phyloP scores from a whole-genome alignment of 2,113 vertebrate genomes.

The Dipodomys merriami region DNA sequence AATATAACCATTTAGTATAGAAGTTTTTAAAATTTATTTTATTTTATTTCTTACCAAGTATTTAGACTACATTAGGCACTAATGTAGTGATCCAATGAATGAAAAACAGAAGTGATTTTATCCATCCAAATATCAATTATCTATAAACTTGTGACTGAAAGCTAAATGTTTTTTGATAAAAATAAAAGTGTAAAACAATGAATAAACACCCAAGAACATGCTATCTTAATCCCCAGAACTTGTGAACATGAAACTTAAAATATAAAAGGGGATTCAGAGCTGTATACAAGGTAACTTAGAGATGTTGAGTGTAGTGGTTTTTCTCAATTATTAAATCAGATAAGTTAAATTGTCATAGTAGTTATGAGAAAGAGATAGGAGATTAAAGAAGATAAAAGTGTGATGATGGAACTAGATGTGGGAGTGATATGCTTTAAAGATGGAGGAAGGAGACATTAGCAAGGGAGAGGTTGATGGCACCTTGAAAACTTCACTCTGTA shows the following conservation, averaged over 20 bases:
- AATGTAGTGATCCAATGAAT: background rate
- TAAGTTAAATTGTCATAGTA: background rate
- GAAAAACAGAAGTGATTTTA: background rate
- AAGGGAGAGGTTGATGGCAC: accelerated
- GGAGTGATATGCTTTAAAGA: background rate
- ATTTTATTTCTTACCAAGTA: background rate
- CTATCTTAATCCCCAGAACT: too few relatives aligned
- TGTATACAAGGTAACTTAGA: background rate
- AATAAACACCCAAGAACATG: background rate
- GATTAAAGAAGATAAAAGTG: background rate
- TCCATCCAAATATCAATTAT: background rate
- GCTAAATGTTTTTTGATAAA: background rate
- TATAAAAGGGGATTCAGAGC: background rate
- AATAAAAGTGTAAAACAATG: background rate
- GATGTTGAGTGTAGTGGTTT: background rate
- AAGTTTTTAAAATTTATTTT: background rate
- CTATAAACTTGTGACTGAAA: background rate
- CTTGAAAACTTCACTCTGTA: background rate
- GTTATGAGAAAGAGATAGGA: background rate
- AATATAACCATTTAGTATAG: background rate
- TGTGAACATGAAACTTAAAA: background rate
- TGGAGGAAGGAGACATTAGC: background rate
- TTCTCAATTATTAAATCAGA: background rate
- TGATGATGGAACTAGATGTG: background rate
- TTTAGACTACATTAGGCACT: background rate